Conservation (phyloP, 2,797 vertebrate genomes). For the Pteropus rufus region DNA sequence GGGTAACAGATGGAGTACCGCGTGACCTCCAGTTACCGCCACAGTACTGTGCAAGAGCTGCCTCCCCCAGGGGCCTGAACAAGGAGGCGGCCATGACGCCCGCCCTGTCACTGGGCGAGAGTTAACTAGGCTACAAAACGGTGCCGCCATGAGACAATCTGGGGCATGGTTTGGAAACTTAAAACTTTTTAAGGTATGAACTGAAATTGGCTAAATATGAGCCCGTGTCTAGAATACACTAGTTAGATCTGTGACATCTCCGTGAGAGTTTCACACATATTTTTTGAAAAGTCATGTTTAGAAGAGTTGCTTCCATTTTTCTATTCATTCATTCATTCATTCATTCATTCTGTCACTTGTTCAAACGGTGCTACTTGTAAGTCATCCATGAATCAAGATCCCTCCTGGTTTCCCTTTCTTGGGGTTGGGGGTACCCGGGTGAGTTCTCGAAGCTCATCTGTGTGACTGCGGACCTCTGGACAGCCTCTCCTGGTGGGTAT, state of each 20-base stretch:
- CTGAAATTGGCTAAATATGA: background rate
- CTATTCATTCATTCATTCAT: too few species aligned
- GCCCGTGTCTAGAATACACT: background rate
- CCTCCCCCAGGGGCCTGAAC: background rate
- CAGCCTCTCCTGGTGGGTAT: background rate
- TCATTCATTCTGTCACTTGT: background rate
- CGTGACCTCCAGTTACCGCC: conserved; percentile 32
- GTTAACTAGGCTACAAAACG: background rate
- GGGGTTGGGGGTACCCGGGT: background rate
- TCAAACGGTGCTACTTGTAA: background rate
- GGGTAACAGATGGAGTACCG: conserved; percentile 1
- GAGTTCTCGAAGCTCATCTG: background rate
- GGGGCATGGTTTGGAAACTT: background rate
- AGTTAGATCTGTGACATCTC: background rate
- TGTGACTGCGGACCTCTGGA: background rate
- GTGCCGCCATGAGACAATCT: background rate
- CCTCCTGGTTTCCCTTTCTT: background rate
- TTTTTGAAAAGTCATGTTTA: background rate
- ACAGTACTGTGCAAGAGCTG: background rate
- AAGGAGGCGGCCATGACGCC: background rate
- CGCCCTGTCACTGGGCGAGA: background rate
- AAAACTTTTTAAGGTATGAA: background rate
- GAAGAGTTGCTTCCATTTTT: background rate
- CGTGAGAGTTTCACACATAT: background rate
- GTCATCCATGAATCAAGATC: too few species aligned